A percentile compares a stretch with the other conserved stretches of the same genome.
Evolutionary conservation across 2,888 invertebrate genomes (phyloP).

Genomic region (Himalopsyche japonica): DNA sequence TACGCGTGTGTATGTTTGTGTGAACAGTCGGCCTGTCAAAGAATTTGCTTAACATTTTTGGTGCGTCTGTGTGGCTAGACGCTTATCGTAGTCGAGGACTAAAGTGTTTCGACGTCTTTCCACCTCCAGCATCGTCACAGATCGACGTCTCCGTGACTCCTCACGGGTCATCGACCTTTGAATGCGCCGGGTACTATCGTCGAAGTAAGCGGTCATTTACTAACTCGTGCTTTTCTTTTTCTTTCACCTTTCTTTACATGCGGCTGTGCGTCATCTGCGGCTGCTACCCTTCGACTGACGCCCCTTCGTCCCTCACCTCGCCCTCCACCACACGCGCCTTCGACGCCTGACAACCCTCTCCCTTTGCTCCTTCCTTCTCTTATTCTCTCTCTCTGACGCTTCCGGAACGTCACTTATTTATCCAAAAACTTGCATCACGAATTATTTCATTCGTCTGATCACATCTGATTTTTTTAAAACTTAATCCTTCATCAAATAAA

Average conservation of each 20-base stretch:
- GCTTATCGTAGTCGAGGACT: background rate
- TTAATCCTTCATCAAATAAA: background rate
- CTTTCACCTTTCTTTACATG: conserved; percentile 40
- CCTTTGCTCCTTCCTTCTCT: conserved; percentile 47
- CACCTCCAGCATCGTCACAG: conserved; percentile 27
- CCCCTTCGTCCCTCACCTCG: conserved; percentile 42
- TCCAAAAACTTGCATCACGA: background rate
- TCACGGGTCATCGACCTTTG: conserved; percentile 17
- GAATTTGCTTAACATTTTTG: background rate
- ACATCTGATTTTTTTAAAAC: background rate
- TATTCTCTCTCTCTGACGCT: conserved; percentile 19
- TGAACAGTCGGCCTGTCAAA: background rate
- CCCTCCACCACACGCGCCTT: conserved; percentile 41
- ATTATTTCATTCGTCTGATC: background rate
- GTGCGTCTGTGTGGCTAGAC: background rate
- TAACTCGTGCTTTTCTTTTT: conserved; percentile 44
- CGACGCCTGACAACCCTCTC: conserved; percentile 48
- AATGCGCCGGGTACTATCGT: background rate
- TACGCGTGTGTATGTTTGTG: background rate
- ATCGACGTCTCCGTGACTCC: conserved; percentile 12
- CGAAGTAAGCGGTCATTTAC: conserved; percentile 27
- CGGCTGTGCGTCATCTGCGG: conserved; percentile 41
- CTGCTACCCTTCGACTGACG: conserved; percentile 39
- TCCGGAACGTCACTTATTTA: conserved; percentile 7
- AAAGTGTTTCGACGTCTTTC: conserved; percentile 24